Evolutionary conservation across 2,797 vertebrate genomes (phyloP).

Genomic region (Pitangus sulphuratus): DNA sequence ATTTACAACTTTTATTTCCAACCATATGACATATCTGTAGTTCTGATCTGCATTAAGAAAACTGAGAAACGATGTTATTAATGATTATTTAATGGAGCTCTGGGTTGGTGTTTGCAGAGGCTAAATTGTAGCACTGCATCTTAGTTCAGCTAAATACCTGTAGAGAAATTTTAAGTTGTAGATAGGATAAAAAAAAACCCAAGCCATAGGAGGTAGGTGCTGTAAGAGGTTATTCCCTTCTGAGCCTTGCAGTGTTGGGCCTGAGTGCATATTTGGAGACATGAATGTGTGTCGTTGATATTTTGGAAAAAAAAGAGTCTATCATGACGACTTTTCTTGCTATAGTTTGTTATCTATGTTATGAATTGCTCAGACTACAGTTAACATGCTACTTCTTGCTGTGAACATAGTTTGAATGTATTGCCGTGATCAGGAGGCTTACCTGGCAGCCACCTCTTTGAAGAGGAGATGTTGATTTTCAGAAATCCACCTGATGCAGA

Average conservation of each 20-base stretch:
- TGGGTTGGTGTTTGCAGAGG: neutral
- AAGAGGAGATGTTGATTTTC: neutral
- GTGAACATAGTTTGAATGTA: neutral
- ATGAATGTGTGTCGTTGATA: neutral
- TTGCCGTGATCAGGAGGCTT: neutral
- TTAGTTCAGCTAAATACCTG: neutral
- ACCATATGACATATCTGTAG: neutral
- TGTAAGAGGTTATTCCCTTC: neutral
- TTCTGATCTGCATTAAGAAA: neutral
- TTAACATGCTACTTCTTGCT: neutral
- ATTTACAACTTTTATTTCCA: neutral
- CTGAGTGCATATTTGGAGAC: neutral
- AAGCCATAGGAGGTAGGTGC: neutral
- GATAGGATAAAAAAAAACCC: neutral
- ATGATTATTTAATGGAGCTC: neutral
- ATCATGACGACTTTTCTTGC: neutral
- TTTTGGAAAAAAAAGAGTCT: neutral
- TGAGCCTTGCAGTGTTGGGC: neutral
- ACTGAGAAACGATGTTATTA: neutral
- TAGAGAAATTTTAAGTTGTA: neutral
- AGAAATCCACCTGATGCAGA: accelerated
- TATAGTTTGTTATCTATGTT: neutral
- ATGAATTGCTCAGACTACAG: neutral
- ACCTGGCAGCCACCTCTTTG: neutral
- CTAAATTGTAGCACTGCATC: neutral